Evolutionary conservation across 2,888 invertebrate species (phyloP).

Genomic region (Eudemis profundana): DNA sequence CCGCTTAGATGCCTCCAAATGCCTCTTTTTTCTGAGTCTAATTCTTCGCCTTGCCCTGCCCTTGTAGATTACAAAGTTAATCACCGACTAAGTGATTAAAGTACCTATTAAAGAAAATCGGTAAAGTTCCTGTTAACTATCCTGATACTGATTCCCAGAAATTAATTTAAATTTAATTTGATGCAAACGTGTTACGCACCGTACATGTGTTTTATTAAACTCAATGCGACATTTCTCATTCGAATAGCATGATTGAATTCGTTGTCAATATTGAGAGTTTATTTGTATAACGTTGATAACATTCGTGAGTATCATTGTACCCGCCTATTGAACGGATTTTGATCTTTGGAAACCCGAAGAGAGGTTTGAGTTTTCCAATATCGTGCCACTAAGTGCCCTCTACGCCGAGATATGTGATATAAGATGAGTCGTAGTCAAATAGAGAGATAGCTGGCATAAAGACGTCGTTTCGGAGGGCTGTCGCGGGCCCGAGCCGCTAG

Average conservation of each 20-base stretch:
- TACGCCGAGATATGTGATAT: slow-evolving; percentile 64
- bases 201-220: not conserved
- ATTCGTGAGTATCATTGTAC: slow-evolving; percentile 51
- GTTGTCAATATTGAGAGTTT: slow-evolving; percentile 28
- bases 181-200: not conserved
- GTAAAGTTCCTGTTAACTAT: slow-evolving; percentile 52
- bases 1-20: slow-evolving; percentile 67
- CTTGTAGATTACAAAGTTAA: slow-evolving; percentile 65
- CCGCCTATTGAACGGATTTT: slow-evolving; percentile 47
- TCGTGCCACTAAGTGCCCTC: slow-evolving; percentile 73
- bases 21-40: slow-evolving; percentile 65
- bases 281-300: slow-evolving; percentile 39
- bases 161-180: slow-evolving; percentile 48
- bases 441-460: slow-evolving; percentile 76
- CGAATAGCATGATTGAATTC: slow-evolving; percentile 27
- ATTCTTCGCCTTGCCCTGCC: slow-evolving; percentile 55
- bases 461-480: slow-evolving; percentile 74
- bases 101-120: slow-evolving; percentile 59
- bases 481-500: slow-evolving; percentile 41
- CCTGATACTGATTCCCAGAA: slow-evolving; percentile 53
- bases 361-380: slow-evolving; percentile 74
- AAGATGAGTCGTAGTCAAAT: slow-evolving; percentile 74
- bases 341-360: slow-evolving; percentile 50
- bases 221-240: not conserved
- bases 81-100: slow-evolving; percentile 65